phyloP scores from a whole-genome alignment of 2,888 invertebrate genomes.

The Aphelenchoides bicaudatus region DNA sequence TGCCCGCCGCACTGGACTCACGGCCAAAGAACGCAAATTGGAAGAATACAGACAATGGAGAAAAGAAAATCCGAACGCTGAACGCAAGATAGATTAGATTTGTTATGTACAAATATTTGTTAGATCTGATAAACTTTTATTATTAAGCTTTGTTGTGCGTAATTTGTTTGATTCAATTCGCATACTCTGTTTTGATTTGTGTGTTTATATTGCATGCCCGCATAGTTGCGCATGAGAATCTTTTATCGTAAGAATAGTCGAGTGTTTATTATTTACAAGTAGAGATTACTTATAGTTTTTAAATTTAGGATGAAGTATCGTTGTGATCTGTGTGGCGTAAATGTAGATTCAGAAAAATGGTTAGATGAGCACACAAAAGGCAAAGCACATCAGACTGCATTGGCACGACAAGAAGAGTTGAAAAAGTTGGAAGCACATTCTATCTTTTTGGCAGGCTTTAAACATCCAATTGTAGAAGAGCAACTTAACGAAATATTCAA shows the following conservation, averaged over 20 bases:
- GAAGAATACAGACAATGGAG: slow-evolving; percentile 56
- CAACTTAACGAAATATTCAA: neutral
- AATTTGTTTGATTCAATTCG: neutral
- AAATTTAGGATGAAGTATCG: slow-evolving; percentile 15
- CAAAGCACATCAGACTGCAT: slow-evolving; percentile 16
- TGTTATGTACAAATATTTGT: too few species aligned
- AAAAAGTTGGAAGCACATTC: slow-evolving; percentile 21
- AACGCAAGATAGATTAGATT: too few species aligned
- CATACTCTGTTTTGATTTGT: too few species aligned
- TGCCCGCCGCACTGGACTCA: slow-evolving; percentile 33
- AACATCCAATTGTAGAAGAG: neutral
- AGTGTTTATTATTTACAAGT: too few species aligned
- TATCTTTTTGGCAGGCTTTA: slow-evolving; percentile 25
- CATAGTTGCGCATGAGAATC: too few species aligned
- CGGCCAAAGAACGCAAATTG: slow-evolving; percentile 45
- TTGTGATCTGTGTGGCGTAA: slow-evolving; percentile 24
- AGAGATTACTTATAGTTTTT: too few species aligned
- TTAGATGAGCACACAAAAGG: slow-evolving; percentile 21
- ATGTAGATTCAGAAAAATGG: slow-evolving; percentile 15
- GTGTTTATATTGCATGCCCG: too few species aligned
- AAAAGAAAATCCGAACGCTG: slow-evolving; percentile 24
- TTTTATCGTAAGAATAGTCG: too few species aligned
- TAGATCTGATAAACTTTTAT: too few species aligned
- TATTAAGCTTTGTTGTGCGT: slow-evolving; percentile 2
- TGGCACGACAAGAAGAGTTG: slow-evolving; percentile 5